phyloP scores from a whole-genome alignment of 2,888 invertebrate species.

The Ormia ochracea region DNA sequence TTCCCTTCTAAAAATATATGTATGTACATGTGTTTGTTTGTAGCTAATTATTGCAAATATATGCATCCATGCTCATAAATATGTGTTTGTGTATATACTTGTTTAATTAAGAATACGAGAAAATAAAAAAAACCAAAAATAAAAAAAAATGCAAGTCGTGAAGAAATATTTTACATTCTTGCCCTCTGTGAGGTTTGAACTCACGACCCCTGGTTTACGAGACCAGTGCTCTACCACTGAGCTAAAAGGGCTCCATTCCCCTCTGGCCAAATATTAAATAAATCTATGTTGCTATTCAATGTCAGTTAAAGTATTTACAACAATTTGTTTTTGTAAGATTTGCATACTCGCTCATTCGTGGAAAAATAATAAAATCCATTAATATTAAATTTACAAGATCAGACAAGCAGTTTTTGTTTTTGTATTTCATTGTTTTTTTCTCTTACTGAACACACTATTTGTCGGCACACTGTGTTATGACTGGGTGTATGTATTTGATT shows the following conservation, averaged over 20 bases:
- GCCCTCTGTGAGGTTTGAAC: conserved; percentile 74
- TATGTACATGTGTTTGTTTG: no score
- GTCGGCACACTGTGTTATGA: neutral
- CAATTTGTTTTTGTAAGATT: neutral
- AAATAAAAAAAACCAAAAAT: conserved; percentile 24
- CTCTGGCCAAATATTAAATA: conserved; percentile 27
- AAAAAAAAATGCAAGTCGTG: neutral
- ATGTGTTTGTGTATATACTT: no score
- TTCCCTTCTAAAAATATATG: no score
- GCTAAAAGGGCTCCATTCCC: conserved; percentile 68
- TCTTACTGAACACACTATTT: conserved; percentile 5
- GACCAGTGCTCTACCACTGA: conserved; percentile 75
- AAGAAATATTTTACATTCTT: no score
- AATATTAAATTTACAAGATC: neutral
- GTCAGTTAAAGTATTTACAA: neutral
- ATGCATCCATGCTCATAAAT: no score
- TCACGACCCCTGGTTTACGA: conserved; percentile 75
- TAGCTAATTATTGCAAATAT: no score
- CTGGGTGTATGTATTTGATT: no score
- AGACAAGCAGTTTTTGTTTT: no score
- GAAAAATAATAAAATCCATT: neutral
- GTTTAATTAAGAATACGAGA: no score
- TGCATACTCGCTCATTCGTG: neutral
- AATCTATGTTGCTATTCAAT: neutral
- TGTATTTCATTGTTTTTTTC: neutral